Base-by-base conservation (phyloP, 2,888 invertebrate species). In the Adelphocoris suturalis region DNA sequence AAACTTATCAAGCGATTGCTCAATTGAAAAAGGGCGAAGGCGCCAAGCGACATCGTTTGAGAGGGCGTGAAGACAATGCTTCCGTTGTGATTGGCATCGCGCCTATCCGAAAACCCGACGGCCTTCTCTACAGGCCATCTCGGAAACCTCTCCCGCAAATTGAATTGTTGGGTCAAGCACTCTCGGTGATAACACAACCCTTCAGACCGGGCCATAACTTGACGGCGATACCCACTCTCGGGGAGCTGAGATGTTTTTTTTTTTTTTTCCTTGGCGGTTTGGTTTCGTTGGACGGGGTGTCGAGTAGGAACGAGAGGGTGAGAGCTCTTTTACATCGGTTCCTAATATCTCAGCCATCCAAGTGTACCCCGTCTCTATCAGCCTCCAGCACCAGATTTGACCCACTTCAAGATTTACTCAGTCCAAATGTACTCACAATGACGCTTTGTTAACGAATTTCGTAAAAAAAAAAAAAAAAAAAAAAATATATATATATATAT, bases 161-260 rank as follows among this genome's bases (percentile, higher is more conserved):
- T 89, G 89, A 89, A 89, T 89, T 89, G 89, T 89, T 84, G 89
- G 84, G 89, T 82, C 75, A 84, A 84, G 84, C 89, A 89, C 89
- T 89, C 84, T 89, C 89, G 28, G 57, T 89, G 89, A 89, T 89
- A 89, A 81, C 68, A 57, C 84, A 47, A 28, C 84, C 84, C 82
- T 85, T 84, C 27, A 61, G 48, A 46, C 75, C 23, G 14, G 52
- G 81, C 27, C 27, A 75, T 61, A 89, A 61, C 89, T 84, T 48
- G 87, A 78, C 87, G 87, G 78, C 87, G 78, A 88, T 88, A 88
- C 87, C 86, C 87, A 88, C 78, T 88, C 87, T 88, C 37, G 87
- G 78, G 68, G 13, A 12, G 37, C 19, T 16, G 55, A 52, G 52
- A 52, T 14, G 47, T 46, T 82, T 82, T 27, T 81, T 81, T 81